Conservation (phyloP, 2,797 vertebrate species). For the Leptoclinus maculatus region DNA sequence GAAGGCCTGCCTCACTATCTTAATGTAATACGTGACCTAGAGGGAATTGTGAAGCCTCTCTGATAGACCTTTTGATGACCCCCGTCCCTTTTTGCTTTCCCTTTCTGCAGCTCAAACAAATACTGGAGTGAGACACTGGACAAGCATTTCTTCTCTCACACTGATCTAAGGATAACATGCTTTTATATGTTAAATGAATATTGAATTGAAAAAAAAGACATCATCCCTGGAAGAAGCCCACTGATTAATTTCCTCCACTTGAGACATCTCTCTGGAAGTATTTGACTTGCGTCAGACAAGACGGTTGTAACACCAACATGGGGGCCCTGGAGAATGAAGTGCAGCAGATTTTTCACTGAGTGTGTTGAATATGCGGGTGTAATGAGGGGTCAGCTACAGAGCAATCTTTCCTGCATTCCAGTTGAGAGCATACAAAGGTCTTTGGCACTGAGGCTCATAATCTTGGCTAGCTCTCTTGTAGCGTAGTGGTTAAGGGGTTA, state of each 20-base stretch:
- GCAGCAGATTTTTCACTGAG: slow-evolving; percentile 62
- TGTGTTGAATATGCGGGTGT: slow-evolving; percentile 52
- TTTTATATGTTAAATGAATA: slow-evolving; percentile 42
- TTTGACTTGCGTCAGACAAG: slow-evolving; percentile 56
- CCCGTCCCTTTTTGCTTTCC: slow-evolving; percentile 41
- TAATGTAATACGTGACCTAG: slow-evolving; percentile 66
- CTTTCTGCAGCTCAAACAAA: slow-evolving; percentile 43
- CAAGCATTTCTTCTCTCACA: neutral
- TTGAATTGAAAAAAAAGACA: slow-evolving; percentile 42
- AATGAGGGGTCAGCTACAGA: slow-evolving; percentile 63
- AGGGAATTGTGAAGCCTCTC: slow-evolving; percentile 49
- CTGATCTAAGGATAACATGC: slow-evolving; percentile 31
- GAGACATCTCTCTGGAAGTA: slow-evolving; percentile 55
- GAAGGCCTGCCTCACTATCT: slow-evolving; percentile 31
- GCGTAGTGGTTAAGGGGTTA: slow-evolving; percentile 1
- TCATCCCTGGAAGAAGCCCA: slow-evolving; percentile 34
- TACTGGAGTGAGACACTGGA: slow-evolving; percentile 22
- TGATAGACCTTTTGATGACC: slow-evolving; percentile 48
- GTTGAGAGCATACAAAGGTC: slow-evolving; percentile 45
- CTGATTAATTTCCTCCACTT: slow-evolving; percentile 42
- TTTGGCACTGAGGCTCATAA: slow-evolving; percentile 30
- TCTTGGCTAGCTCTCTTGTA: slow-evolving; percentile 5
- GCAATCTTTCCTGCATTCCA: slow-evolving; percentile 43
- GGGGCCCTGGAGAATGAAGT: slow-evolving; percentile 62
- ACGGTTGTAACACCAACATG: slow-evolving; percentile 60